Conservation (phyloP, 92 coral and sea anemone genomes). For the Epizoanthus ramosus region DNA sequence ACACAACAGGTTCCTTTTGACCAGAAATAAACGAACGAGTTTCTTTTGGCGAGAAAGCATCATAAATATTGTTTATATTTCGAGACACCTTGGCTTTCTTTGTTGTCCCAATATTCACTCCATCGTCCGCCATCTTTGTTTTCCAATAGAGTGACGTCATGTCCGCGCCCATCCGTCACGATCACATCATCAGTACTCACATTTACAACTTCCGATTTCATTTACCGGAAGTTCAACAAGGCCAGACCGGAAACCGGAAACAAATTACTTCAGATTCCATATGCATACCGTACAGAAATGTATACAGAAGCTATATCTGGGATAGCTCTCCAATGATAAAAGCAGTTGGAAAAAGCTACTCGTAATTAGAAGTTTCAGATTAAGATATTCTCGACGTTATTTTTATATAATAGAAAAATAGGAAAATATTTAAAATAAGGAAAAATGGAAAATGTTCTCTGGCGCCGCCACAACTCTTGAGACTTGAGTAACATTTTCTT, state of each 20-base stretch:
- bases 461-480: too few species aligned
- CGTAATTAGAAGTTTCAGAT: too few species aligned
- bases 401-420: too few species aligned
- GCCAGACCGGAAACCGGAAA: background rate
- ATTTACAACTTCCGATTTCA: background rate
- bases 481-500: too few species aligned
- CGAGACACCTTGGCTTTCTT: background rate
- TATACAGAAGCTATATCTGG: too few species aligned
- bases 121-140: constrained; percentile 40
- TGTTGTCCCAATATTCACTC: background rate
- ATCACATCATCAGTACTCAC: too few species aligned
- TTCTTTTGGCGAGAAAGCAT: constrained; percentile 24
- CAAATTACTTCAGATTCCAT: background rate
- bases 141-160: constrained; percentile 23
- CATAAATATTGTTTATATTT: background rate
- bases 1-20: constrained; percentile 65
- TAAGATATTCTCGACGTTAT: too few species aligned
- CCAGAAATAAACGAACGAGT: constrained; percentile 7
- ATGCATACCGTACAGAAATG: too few species aligned
- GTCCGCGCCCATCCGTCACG: constrained; percentile 8
- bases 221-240: constrained; percentile 22
- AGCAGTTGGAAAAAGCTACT: too few species aligned
- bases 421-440: too few species aligned
- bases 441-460: too few species aligned
- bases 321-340: too few species aligned